A percentile compares a stretch with the other conserved stretches of the same genome.
Evolutionary conservation across 2,888 invertebrate genomes (phyloP).

Genomic region (Andrena chrysosceles): DNA sequence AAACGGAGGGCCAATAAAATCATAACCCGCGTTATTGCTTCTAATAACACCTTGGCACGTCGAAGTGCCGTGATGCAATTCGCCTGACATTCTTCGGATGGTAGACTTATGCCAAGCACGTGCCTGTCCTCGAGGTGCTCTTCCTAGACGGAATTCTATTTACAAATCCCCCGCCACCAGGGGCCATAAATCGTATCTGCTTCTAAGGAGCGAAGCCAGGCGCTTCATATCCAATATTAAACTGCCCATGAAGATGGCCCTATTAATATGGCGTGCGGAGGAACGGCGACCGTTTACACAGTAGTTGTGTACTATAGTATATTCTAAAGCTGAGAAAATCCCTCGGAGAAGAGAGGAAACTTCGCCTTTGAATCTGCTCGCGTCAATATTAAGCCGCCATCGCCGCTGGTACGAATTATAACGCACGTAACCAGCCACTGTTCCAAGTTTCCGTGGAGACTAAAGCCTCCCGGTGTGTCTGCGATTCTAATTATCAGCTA

Average conservation of each 20-base stretch:
- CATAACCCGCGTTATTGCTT: neutral
- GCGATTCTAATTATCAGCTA: conserved; percentile 62
- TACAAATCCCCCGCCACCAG: conserved; percentile 69
- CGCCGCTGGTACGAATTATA: conserved; percentile 34
- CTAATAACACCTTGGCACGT: conserved; percentile 41
- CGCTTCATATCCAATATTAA: conserved; percentile 68
- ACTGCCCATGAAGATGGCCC: conserved; percentile 63
- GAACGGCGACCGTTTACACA: conserved; percentile 65
- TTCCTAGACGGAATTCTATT: conserved; percentile 71
- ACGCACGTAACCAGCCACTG: conserved; percentile 45
- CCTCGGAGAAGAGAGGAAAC: conserved; percentile 68
- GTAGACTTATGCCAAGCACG: conserved; percentile 64
- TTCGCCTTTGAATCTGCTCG: conserved; percentile 59
- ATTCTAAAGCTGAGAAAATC: conserved; percentile 70
- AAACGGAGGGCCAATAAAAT: conserved; percentile 4
- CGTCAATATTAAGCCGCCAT: conserved; percentile 66
- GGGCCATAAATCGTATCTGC: conserved; percentile 74
- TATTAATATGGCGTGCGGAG: conserved; percentile 66
- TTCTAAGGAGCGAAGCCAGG: conserved; percentile 67
- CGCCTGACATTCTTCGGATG: conserved; percentile 4
- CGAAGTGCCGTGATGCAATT: conserved; percentile 9
- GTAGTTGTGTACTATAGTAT: conserved; percentile 37
- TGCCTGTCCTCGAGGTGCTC: conserved; percentile 46
- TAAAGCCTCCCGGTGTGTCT: conserved; percentile 30
- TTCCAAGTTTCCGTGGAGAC: conserved; percentile 52